phyloP scores from a whole-genome alignment of 2,888 invertebrate genomes.

The Macrophya annulata region DNA sequence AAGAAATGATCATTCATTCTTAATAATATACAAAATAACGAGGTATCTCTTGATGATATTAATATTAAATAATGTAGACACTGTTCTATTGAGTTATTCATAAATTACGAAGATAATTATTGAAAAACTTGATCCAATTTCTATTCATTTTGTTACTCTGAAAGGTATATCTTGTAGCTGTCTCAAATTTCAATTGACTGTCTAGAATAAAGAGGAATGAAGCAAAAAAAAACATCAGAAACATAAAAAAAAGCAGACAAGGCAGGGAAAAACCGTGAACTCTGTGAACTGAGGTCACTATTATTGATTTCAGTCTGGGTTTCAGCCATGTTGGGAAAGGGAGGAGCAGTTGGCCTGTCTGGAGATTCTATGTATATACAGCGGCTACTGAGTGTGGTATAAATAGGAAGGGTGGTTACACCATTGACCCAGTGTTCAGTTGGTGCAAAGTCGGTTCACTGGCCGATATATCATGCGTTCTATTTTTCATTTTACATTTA shows the following conservation, averaged over 20 bases:
- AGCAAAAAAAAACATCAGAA: neutral
- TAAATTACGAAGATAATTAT: neutral
- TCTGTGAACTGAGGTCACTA: constrained; percentile 64
- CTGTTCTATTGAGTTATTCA: neutral
- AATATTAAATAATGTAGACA: neutral
- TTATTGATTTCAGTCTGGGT: constrained; percentile 76
- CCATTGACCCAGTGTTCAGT: constrained; percentile 78
- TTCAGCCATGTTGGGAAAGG: constrained; percentile 69
- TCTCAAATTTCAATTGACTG: neutral
- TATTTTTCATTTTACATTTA: constrained; percentile 24
- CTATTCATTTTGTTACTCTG: neutral
- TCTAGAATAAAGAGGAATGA: neutral
- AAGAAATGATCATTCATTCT: neutral
- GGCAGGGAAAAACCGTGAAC: constrained; percentile 17
- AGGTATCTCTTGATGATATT: neutral
- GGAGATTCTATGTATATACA: constrained; percentile 69
- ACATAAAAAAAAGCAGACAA: constrained; percentile 15
- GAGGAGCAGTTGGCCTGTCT: constrained; percentile 72
- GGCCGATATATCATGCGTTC: constrained; percentile 39
- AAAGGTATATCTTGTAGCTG: neutral
- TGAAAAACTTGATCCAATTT: neutral
- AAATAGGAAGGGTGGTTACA: constrained; percentile 78
- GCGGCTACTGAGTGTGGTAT: constrained; percentile 61
- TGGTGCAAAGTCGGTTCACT: constrained; percentile 74
- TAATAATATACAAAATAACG: neutral